Base-by-base conservation (phyloP, 64 coral and sea anemone genomes). In the Actinia equina region DNA sequence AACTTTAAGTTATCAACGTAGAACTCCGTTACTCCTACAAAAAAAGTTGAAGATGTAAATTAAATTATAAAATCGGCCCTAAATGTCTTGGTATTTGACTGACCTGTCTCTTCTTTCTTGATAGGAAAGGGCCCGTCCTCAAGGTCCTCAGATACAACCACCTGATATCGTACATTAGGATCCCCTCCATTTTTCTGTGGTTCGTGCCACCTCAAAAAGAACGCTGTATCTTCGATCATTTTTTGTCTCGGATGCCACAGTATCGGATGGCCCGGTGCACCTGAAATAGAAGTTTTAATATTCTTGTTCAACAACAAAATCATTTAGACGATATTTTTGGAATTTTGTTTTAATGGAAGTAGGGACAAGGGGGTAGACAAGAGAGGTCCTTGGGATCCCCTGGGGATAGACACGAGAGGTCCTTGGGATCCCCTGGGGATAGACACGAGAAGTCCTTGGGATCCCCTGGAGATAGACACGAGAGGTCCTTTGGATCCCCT, bases 211-310 rank as follows among this genome's bases (percentile, higher is more conserved):
- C 83, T 91, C 16, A 91, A 58, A 2, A 77, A 86, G 17, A 91
- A 91, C 8, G 42, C 64, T 6, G 56, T 77, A 54, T 65, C 37
- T 4, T 52, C n/a, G 6, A 91, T 55, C 4, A 51, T 5, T 17
- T n/a, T 82, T 59, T n/a, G 10, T 22, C 19, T 52, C 12, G 89
- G 89, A 49, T 49, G 18, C 71, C 78, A 91, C 8, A 91, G 85
- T 57, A 91, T 86, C 19, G 89, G 89, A 60, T 82, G 89, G 16
- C 89, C 77, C 1, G 89, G 89, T 4, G 20, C 71, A 82, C 89
- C 89, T 91, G 41, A 43, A 25, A 91, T 16, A 27, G 42, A 19
- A 59, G 37, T 15, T 15, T 10, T 45, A 82, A 53, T 14, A 76
- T 11, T 51, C 19, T 18, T 63, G 16, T 20, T 22, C 2, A 5